phyloP scores from a whole-genome alignment of 2,113 vertebrate genomes.

The Mohoua ochrocephala region DNA sequence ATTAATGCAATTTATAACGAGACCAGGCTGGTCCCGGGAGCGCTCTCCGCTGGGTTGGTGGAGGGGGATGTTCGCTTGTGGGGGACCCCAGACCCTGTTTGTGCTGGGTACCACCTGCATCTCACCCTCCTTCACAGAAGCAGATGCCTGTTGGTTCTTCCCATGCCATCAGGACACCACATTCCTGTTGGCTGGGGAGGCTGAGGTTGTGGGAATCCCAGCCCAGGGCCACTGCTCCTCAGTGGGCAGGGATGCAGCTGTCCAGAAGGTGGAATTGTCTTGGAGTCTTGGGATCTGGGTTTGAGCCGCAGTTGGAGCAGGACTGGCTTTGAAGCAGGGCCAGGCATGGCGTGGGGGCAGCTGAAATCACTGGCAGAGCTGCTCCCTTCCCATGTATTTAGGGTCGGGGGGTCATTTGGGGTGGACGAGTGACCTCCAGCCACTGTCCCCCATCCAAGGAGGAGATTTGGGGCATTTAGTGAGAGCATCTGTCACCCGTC shows the following conservation, averaged over 20 bases:
- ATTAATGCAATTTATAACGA: not conserved
- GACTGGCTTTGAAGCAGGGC: not conserved
- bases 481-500: not conserved
- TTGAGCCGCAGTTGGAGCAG: not conserved
- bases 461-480: not conserved
- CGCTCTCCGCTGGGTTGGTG: rapidly evolving
- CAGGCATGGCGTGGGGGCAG: not conserved
- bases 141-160: rapidly evolving
- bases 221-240: not conserved
- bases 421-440: not conserved
- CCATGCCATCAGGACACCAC: rapidly evolving
- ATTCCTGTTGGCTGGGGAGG: not conserved
- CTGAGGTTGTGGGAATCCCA: not conserved
- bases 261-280: not conserved
- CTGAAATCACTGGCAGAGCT: not conserved
- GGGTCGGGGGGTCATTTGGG: not conserved
- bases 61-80: not conserved
- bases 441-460: not conserved
- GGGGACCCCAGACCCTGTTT: not conserved
- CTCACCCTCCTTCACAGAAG: rapidly evolving
- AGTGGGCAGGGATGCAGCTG: not conserved
- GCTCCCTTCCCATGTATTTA: not conserved
- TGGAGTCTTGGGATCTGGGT: not conserved
- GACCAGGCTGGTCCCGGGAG: not conserved
- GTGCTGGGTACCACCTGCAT: not conserved